Evolutionary conservation across 64 coral and sea anemone species (phyloP).

Genomic region (Trachythela sp.): DNA sequence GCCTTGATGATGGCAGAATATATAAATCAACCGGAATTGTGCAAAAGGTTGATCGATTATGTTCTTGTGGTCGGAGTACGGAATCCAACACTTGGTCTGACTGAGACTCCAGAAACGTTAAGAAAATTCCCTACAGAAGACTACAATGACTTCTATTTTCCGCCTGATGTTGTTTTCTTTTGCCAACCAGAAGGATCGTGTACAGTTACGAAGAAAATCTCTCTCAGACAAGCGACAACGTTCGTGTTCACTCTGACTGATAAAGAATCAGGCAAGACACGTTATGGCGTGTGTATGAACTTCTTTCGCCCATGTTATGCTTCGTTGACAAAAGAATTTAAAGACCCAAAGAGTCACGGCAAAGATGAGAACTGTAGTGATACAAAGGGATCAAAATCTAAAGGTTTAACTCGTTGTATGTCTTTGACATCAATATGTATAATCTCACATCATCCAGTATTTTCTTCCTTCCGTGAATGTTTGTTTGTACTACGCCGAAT

Average conservation of each 20-base stretch:
- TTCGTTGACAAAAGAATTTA: constrained; percentile 61
- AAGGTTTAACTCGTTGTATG: constrained; percentile 75
- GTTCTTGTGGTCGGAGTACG: constrained; percentile 86
- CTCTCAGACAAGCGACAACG: constrained; percentile 82
- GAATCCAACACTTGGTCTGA: constrained; percentile 73
- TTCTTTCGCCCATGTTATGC: constrained; percentile 85
- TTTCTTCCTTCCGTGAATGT: constrained; percentile 94
- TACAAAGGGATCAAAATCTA: constrained; percentile 49
- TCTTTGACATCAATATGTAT: constrained; percentile 88
- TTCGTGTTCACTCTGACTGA: constrained; percentile 94
- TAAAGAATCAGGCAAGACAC: constrained; percentile 80
- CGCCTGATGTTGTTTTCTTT: constrained; percentile 95
- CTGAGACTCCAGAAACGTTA: constrained; percentile 80
- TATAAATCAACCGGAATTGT: neutral
- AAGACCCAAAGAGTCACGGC: constrained; percentile 1
- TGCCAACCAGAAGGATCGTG: constrained; percentile 93
- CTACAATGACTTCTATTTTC: constrained; percentile 81
- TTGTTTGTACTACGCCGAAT: constrained; percentile 88
- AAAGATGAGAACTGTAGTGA: constrained; percentile 42
- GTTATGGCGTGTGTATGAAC: constrained; percentile 97
- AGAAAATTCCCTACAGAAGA: constrained; percentile 89
- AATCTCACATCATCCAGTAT: constrained; percentile 97
- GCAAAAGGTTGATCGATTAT: constrained; percentile 80
- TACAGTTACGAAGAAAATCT: constrained; percentile 93
- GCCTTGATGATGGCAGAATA: neutral